These are phyloP conservation scores for Periplaneta americana DNA, from an alignment of 1,140 invertebrate species.

Conservation along the genomic window DNA sequence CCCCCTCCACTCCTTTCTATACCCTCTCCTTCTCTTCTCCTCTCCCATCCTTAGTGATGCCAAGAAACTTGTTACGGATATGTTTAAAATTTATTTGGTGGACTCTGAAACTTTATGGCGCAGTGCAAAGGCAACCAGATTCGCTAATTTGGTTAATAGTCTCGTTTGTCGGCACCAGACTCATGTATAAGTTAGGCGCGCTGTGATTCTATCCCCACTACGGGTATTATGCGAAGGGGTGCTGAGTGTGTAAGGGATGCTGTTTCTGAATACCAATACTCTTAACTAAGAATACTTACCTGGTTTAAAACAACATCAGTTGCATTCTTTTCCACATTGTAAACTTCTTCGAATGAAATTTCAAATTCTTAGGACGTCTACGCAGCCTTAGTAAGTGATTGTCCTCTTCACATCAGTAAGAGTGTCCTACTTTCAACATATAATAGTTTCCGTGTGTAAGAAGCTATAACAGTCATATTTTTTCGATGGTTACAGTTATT, in stretches of 20 bases:
- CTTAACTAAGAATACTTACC: no score
- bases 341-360: no score
- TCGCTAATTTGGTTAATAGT: slow-evolving; percentile 1
- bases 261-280: no score
- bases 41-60: background rate
- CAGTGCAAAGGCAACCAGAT: background rate
- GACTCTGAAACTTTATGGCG: background rate
- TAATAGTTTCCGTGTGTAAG: no score
- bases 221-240: background rate
- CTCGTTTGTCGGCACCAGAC: background rate
- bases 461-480: no score
- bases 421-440: no score
- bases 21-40: background rate
- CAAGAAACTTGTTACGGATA: background rate
- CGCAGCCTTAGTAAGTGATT: no score
- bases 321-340: no score
- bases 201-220: background rate
- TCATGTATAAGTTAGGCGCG: background rate
- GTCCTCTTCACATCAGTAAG: no score
- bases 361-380: no score
- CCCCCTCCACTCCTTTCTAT: background rate
- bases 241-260: background rate
- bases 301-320: no score
- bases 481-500: no score
- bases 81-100: background rate